phyloP scores from a whole-genome alignment of 2,113 vertebrate species.

The Lamprotornis superbus region DNA sequence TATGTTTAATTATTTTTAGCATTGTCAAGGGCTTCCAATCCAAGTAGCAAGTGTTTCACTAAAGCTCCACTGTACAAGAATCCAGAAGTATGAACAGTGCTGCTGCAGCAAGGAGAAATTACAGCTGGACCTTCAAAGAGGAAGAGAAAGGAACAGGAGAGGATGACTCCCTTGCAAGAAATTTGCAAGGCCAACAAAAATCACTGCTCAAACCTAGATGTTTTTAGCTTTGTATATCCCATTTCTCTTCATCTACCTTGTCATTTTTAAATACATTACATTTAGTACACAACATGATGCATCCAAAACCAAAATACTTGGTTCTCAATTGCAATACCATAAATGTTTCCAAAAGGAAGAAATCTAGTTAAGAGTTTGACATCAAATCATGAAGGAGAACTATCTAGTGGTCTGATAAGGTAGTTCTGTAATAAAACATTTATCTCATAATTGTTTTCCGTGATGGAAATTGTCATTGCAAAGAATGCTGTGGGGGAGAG shows the following conservation, averaged over 20 bases:
- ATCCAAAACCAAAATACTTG: background rate
- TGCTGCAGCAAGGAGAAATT: slow-evolving; percentile 44
- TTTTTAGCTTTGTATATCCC: background rate
- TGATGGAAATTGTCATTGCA: background rate
- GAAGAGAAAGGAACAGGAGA: slow-evolving; percentile 44
- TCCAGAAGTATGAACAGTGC: background rate
- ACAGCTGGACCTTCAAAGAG: slow-evolving; percentile 33
- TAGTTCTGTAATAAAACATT: background rate
- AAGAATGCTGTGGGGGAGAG: background rate
- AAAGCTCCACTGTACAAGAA: background rate
- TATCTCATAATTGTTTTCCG: background rate
- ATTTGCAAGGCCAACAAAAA: background rate
- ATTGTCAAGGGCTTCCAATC: background rate
- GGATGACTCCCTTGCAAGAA: background rate
- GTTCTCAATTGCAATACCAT: background rate
- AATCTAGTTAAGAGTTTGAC: background rate
- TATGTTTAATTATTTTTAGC: background rate
- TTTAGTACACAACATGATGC: background rate
- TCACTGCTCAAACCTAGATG: background rate
- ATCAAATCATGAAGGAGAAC: background rate
- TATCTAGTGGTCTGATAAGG: background rate
- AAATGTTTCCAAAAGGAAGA: background rate
- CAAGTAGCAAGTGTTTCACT: background rate
- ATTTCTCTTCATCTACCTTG: background rate
- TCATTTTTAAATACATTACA: background rate